phyloP scores from a whole-genome alignment of 2,888 invertebrate species.

The Nomada hirtipes region DNA sequence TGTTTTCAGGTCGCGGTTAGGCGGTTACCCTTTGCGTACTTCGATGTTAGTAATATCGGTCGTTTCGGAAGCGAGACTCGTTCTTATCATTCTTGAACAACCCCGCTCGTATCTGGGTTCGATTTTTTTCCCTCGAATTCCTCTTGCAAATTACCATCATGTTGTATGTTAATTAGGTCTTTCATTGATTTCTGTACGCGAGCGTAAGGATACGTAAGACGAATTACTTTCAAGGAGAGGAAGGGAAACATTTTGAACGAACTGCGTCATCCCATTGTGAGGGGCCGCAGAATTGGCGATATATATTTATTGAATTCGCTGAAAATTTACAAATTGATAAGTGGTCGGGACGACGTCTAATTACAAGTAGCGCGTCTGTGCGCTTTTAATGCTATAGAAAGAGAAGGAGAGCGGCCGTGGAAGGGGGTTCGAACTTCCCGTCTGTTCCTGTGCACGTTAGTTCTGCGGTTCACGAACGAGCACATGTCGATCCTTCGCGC shows the following conservation, averaged over 20 bases:
- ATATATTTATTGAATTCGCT: conserved; percentile 14
- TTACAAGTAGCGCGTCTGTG: conserved; percentile 16
- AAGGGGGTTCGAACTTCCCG: conserved; percentile 58
- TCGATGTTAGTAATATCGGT: conserved; percentile 8
- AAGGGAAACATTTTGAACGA: background rate
- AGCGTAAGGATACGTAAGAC: background rate
- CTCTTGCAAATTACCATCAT: background rate
- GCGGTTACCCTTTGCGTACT: background rate
- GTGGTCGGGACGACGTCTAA: conserved; percentile 5
- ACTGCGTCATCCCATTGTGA: background rate
- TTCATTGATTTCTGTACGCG: background rate
- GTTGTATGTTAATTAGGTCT: background rate
- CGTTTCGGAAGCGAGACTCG: conserved; percentile 26
- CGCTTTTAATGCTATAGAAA: conserved; percentile 24
- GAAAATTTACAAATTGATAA: conserved; percentile 28
- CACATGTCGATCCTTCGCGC: conserved; percentile 63
- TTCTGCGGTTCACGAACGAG: conserved; percentile 51
- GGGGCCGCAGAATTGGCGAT: background rate
- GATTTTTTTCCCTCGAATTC: background rate
- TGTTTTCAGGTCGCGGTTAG: conserved; percentile 7
- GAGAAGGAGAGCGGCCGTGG: conserved; percentile 9
- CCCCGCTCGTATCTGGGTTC: conserved; percentile 10
- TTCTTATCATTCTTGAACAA: conserved; percentile 2
- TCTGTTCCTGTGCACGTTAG: conserved; percentile 53
- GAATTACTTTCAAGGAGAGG: background rate